Conservation (phyloP, 2,888 invertebrate species). For the Carpatolechia fugitivella region DNA sequence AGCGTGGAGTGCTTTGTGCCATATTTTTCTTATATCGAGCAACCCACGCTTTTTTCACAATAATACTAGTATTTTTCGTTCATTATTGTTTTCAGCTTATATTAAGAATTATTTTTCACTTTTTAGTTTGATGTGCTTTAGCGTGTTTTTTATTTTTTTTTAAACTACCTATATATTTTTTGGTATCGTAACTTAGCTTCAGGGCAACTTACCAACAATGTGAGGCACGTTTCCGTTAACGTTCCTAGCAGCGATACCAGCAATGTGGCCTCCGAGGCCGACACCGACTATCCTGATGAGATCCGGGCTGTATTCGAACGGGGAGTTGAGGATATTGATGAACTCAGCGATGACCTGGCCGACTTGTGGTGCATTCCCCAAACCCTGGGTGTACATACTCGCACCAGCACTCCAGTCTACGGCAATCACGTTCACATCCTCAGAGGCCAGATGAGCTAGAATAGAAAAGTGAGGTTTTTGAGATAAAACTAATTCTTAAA, state of each 20-base stretch:
- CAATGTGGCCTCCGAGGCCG: constrained; percentile 63
- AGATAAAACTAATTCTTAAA: too few species aligned
- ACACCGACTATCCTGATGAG: constrained; percentile 43
- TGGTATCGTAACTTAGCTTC: too few species aligned
- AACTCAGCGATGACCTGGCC: constrained; percentile 57
- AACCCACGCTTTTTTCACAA: too few species aligned
- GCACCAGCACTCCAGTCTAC: constrained; percentile 64
- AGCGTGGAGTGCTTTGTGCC: too few species aligned
- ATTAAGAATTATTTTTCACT: too few species aligned
- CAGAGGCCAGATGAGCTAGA: constrained; percentile 49
- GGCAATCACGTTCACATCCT: constrained; percentile 60
- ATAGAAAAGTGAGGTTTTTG: constrained; percentile 13
- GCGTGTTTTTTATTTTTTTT: too few species aligned
- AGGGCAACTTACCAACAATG: constrained; percentile 55
- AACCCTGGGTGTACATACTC: constrained; percentile 48
- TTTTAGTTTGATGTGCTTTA: too few species aligned
- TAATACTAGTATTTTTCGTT: too few species aligned
- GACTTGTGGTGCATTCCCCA: constrained; percentile 53
- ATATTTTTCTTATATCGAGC: too few species aligned
- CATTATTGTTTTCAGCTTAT: too few species aligned
- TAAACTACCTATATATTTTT: too few species aligned
- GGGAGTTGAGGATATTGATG: constrained; percentile 50
- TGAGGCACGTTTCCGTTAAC: constrained; percentile 45
- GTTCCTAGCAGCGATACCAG: constrained; percentile 59
- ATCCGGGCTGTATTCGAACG: constrained; percentile 45